Percentiles rank a stretch among this genome's conserved stretches.
Evolutionary conservation across 1,140 invertebrate genomes (phyloP).

Genomic region (Trachymyrmex cornetzi): DNA sequence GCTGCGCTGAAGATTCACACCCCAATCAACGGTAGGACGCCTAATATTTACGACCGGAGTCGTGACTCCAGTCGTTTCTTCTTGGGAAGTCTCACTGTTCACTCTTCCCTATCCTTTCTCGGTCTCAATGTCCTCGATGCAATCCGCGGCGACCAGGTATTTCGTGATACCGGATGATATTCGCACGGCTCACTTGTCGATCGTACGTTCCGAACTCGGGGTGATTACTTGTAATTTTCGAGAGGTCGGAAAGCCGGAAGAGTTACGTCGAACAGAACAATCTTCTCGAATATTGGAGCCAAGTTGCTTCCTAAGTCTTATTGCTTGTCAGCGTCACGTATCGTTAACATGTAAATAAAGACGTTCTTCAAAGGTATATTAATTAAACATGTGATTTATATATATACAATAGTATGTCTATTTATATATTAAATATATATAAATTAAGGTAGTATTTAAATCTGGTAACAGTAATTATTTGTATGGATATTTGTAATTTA

Average conservation of each 20-base stretch:
- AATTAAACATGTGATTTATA: background rate
- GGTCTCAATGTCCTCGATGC: constrained; percentile 31
- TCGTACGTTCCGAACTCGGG: constrained; percentile 65
- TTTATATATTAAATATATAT: background rate
- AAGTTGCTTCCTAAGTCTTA: background rate
- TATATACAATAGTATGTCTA: background rate
- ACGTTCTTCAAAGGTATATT: background rate
- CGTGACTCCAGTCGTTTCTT: constrained; percentile 74
- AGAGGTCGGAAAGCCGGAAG: constrained; percentile 28
- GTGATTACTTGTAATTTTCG: constrained; percentile 69
- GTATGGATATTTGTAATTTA: background rate
- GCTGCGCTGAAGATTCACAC: constrained; percentile 71
- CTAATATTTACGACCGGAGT: constrained; percentile 75
- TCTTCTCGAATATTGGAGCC: constrained; percentile 27
- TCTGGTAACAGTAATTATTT: background rate
- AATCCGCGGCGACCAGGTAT: constrained; percentile 68
- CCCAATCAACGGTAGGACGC: constrained; percentile 75
- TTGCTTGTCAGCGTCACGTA: background rate
- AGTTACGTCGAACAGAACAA: constrained; percentile 26
- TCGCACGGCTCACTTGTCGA: constrained; percentile 71
- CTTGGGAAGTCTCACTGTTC: constrained; percentile 54
- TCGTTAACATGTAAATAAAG: constrained; percentile 20
- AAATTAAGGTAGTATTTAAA: background rate
- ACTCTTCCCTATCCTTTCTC: constrained; percentile 5
- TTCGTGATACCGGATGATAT: constrained; percentile 67